These are phyloP conservation scores for Lasioglossum figueresi DNA, from an alignment of 2,888 invertebrate genomes.

Conservation along the genomic window DNA sequence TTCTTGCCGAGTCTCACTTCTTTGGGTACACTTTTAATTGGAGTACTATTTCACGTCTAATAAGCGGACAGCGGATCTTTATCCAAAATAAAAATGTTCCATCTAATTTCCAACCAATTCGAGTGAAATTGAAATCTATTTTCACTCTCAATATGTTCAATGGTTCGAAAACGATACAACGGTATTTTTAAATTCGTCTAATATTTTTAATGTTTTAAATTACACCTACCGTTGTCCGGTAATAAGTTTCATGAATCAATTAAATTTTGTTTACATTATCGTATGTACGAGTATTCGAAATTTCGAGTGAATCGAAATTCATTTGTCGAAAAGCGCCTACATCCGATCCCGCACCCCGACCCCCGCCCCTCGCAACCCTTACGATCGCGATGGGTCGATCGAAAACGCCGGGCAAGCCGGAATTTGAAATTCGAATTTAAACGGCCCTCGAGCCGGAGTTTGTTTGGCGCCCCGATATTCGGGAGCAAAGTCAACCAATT, in stretches of 20 bases:
- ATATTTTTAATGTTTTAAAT: no score
- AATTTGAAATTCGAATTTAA: constrained; percentile 50
- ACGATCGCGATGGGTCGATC: constrained; percentile 46
- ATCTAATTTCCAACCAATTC: no score
- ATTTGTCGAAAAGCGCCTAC: constrained; percentile 17
- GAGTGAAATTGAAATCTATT: no score
- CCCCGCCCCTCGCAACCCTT: constrained; percentile 11
- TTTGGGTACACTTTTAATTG: background rate
- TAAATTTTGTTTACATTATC: no score
- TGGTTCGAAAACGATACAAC: no score
- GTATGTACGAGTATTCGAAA: no score
- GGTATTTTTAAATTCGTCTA: no score
- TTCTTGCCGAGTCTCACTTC: background rate
- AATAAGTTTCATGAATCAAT: no score
- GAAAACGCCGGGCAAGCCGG: constrained; percentile 34
- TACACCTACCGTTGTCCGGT: background rate
- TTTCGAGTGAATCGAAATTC: constrained; percentile 8
- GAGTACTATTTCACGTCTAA: background rate
- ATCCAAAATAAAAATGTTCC: no score
- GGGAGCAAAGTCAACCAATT: background rate
- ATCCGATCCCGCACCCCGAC: background rate
- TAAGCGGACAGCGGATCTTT: no score
- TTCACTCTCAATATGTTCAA: no score
- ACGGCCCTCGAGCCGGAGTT: background rate
- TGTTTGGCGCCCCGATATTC: constrained; percentile 25